Conservation (phyloP, 2,113 vertebrate genomes). For the Melanostigma gelatinosum region DNA sequence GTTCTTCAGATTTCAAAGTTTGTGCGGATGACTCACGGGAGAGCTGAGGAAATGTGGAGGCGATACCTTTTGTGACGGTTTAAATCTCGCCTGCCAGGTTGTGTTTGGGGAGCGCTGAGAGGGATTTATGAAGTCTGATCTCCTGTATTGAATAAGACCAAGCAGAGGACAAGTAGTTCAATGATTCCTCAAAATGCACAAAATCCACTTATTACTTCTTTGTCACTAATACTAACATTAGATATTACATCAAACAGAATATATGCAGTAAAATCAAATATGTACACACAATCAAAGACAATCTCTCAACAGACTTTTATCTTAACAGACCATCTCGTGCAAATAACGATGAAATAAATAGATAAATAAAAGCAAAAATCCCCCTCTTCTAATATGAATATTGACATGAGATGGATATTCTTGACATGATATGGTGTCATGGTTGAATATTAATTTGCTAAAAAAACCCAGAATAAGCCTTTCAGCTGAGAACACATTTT, state of each 20-base stretch:
- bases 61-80: conserved; percentile 9
- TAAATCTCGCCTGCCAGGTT: conserved; percentile 15
- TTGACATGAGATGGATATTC: neutral
- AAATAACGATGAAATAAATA: neutral
- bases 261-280: neutral
- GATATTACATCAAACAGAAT: neutral
- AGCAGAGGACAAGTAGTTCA: neutral
- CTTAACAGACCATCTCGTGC: neutral
- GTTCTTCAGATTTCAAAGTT: conserved; percentile 41
- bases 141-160: too few relatives aligned
- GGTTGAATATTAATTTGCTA: neutral
- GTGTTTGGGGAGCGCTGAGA: conserved; percentile 5
- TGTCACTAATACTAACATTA: neutral
- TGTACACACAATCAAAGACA: neutral
- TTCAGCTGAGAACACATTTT: neutral
- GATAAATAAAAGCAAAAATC: neutral
- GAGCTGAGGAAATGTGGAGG: conserved; percentile 32
- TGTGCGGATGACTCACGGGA: conserved; percentile 23
- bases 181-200: neutral
- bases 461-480: neutral
- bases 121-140: neutral
- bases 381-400: neutral
- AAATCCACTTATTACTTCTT: neutral
- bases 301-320: neutral
- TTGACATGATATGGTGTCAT: neutral